These are phyloP conservation scores for Pipistrellus nathusii DNA, from an alignment of 2,797 vertebrate species.

Conservation along the genomic window DNA sequence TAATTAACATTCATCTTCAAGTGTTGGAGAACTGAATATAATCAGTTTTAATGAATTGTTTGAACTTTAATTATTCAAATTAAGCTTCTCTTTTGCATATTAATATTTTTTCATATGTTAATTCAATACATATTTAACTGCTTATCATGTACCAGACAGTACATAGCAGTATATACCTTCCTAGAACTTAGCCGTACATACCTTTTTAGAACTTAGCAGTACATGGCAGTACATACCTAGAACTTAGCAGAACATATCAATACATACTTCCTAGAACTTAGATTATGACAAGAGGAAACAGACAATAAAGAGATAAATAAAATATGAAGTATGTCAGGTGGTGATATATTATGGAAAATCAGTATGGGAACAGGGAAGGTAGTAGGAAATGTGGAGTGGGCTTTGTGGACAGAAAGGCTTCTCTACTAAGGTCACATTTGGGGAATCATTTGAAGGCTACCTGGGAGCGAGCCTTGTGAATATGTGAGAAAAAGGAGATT, in stretches of 20 bases:
- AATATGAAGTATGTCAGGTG: not conserved
- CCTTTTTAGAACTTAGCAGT: not conserved
- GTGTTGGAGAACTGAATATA: not conserved
- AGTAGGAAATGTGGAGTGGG: not conserved
- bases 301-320: not conserved
- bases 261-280: not conserved
- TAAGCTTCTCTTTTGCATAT: not conserved
- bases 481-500: not conserved
- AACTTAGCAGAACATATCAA: too few species aligned
- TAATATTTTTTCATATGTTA: not conserved
- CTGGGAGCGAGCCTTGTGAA: not conserved
- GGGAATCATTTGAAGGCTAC: not conserved
- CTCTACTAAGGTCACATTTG: not conserved
- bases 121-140: slow-evolving; percentile 10
- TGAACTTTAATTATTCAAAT: slow-evolving; percentile 36
- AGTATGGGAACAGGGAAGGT: not conserved
- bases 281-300: not conserved
- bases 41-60: slow-evolving; percentile 7
- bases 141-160: not conserved
- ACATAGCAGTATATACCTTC: not conserved
- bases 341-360: not conserved
- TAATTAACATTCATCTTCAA: slow-evolving; percentile 9
- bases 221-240: too few species aligned
- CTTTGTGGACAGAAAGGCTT: not conserved
- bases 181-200: not conserved